Evolutionary conservation across 2,888 invertebrate genomes (phyloP), one percentile per base, ranked within the genome.

Genomic region (Drosophila formosana): DNA sequence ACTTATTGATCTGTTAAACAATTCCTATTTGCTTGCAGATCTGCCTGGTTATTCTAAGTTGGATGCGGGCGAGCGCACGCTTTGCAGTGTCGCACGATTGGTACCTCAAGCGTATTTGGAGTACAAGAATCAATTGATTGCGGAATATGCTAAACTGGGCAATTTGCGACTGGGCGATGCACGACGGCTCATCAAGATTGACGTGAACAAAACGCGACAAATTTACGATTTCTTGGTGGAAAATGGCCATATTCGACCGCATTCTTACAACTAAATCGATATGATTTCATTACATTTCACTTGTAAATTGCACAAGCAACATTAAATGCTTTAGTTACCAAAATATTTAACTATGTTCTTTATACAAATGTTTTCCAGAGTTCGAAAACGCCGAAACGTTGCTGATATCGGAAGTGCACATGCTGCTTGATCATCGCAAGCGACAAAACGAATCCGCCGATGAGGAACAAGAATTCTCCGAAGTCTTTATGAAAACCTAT

Each of bases 311-410:
- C 50, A 45, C 9, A 37, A 50, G 23, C 26, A 45, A n/a, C 51
- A 56, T 66, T 45, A 23, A 60, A 43, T 69, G 4, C 8, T 23
- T 11, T 3, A 6, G 41, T 23, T 67, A 13, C 41, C 13, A 30
- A 7, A 3, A 61, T 34, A 32, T 58, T 30, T 7, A 9, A 2
- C 46, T 3, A 58, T 39, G 3, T 11, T 11, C 2, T 4, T 6
- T 1, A 25, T 43, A 1, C 11, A 4, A 1, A n/a, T 60, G 3
- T 66, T 70, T 87, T 78, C 3, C 71, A 98, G 99, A 99, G 93
- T 99, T 99, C 93, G 99, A 99, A 93, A 98, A 97, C 93, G 98
- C 98, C 1, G 99, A 99, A 93, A 99, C 99, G 0, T 93, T 99
- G 64, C 93, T 99, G 58, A 98, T 99, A 91, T 98, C 98, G 3